phyloP scores from a whole-genome alignment of 2,113 vertebrate genomes.

The Pelodiscus sinensis region DNA sequence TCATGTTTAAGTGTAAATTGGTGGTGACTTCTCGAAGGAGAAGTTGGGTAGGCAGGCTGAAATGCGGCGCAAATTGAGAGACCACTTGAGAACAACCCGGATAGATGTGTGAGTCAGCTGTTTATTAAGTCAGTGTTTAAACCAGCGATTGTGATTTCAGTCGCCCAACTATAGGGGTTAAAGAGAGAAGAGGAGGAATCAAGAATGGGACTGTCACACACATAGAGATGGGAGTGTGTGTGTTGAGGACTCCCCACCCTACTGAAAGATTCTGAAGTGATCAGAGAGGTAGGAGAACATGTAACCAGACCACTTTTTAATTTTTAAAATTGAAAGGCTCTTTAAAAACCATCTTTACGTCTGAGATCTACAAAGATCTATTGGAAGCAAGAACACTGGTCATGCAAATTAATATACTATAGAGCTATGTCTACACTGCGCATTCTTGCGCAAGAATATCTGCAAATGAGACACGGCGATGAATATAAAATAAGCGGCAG shows the following conservation, averaged over 20 bases:
- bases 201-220: not conserved
- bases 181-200: not conserved
- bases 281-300: not conserved
- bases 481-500: no score
- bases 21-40: not conserved
- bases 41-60: not conserved
- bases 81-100: accelerated
- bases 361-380: not conserved
- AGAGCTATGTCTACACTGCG: no score
- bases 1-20: not conserved
- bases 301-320: accelerated
- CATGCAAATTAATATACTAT: accelerated
- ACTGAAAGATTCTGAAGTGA: not conserved
- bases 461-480: no score
- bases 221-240: not conserved
- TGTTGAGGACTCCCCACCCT: not conserved
- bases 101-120: not conserved
- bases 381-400: not conserved
- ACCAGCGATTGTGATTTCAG: not conserved
- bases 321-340: not conserved
- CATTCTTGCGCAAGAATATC: no score
- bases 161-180: not conserved
- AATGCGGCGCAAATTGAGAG: not conserved
- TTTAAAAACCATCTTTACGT: accelerated
- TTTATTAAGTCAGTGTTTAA: not conserved